Percentiles rank a stretch among this genome's conserved stretches.
Conservation (phyloP, 1,140 invertebrate genomes). For the Grapholita molesta region DNA sequence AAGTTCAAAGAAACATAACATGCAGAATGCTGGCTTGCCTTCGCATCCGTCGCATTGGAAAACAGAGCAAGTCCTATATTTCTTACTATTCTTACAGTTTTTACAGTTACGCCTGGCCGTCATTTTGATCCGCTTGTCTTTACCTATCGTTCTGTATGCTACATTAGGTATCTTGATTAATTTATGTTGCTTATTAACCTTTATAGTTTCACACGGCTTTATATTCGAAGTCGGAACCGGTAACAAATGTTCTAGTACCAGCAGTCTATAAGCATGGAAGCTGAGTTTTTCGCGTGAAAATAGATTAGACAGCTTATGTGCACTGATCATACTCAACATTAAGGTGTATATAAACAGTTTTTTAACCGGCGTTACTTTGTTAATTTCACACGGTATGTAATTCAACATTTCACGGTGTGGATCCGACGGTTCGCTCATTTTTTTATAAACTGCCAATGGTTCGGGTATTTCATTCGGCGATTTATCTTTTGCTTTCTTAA, state of each 20-base stretch:
- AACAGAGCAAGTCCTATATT: neutral
- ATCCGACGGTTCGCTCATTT: neutral
- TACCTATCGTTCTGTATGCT: neutral
- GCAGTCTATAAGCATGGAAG: neutral
- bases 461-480: neutral
- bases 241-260: neutral
- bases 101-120: neutral
- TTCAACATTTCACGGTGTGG: neutral
- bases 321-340: neutral
- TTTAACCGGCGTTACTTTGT: neutral
- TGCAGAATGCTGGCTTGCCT: neutral
- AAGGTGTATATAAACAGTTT: neutral
- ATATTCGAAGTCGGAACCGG: neutral
- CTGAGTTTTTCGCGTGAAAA: neutral
- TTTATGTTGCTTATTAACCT: neutral
- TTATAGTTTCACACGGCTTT: neutral
- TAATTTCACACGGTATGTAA: neutral
- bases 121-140: neutral
- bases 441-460: neutral
- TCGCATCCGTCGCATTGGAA: neutral
- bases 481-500: neutral
- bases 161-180: neutral
- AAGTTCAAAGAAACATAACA: neutral
- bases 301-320: neutral
- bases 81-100: neutral